Percentiles rank a stretch among this genome's conserved stretches.
phyloP scores from a whole-genome alignment of 2,888 invertebrate species.

The Folsomia manolachei region DNA sequence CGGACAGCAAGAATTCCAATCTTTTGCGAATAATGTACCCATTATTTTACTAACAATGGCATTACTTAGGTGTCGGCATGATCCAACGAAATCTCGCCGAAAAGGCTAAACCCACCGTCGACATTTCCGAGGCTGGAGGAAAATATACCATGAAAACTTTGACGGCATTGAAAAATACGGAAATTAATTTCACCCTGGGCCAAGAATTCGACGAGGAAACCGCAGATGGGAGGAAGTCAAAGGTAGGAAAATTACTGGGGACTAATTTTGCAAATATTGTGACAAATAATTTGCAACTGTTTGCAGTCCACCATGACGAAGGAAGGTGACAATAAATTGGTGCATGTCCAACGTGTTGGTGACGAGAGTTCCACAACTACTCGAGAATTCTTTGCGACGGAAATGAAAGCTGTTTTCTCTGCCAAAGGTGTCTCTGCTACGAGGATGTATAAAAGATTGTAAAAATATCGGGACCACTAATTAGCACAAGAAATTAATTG shows the following conservation, averaged over 20 bases:
- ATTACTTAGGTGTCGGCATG: constrained; percentile 43
- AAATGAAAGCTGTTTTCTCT: constrained; percentile 39
- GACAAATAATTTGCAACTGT: background rate
- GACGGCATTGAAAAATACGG: constrained; percentile 42
- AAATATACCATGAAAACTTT: constrained; percentile 39
- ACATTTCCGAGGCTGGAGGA: constrained; percentile 37
- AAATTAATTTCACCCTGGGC: constrained; percentile 39
- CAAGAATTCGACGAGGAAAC: constrained; percentile 43
- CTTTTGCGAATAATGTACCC: background rate
- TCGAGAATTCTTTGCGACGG: constrained; percentile 32
- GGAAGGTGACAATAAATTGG: constrained; percentile 54
- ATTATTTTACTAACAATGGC: background rate
- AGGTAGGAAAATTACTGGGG: constrained; percentile 15
- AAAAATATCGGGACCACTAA: background rate
- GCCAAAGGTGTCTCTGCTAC: constrained; percentile 35
- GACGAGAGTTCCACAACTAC: constrained; percentile 41
- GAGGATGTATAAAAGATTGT: constrained; percentile 34
- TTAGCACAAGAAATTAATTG: background rate
- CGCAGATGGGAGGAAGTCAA: constrained; percentile 39
- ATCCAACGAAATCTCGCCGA: constrained; percentile 40
- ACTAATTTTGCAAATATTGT: background rate
- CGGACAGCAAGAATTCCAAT: too few relatives aligned
- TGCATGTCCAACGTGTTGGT: constrained; percentile 54
- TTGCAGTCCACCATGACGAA: constrained; percentile 52
- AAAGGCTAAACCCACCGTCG: constrained; percentile 42